Conservation (phyloP, 2,888 invertebrate species). For the Mesorhabditis spiculigera region DNA sequence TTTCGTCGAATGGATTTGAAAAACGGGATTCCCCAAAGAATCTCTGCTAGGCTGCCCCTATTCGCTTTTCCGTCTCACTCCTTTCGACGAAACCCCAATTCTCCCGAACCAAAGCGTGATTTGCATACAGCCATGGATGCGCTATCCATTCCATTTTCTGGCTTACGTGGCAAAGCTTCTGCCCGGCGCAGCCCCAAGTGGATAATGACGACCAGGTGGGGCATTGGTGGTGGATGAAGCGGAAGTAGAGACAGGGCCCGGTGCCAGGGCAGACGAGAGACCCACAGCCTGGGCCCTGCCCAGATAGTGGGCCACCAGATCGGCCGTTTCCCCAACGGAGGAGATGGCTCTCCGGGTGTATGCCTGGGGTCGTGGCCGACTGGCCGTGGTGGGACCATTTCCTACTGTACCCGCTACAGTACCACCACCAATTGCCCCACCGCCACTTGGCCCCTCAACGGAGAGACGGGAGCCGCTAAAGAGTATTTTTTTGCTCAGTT, state of each 20-base stretch:
- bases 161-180: conserved; percentile 4
- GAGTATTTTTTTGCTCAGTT: not conserved
- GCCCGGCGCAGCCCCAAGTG: not conserved
- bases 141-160: not conserved
- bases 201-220: not conserved
- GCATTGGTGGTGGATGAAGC: too few species aligned
- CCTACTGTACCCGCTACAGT: not conserved
- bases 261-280: not conserved
- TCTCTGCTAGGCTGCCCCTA: too few species aligned
- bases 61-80: too few species aligned
- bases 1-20: too few species aligned
- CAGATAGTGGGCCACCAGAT: conserved; percentile 6
- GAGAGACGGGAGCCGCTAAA: conserved; percentile 1
- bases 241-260: not conserved
- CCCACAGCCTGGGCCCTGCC: not conserved
- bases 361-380: not conserved
- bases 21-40: too few species aligned
- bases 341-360: not conserved
- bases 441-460: not conserved
- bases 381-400: not conserved
- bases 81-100: too few species aligned
- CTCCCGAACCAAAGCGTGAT: too few species aligned
- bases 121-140: too few species aligned
- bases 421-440: not conserved
- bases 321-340: not conserved